phyloP scores from a whole-genome alignment of 2,113 vertebrate genomes.

The Mesocricetus auratus region DNA sequence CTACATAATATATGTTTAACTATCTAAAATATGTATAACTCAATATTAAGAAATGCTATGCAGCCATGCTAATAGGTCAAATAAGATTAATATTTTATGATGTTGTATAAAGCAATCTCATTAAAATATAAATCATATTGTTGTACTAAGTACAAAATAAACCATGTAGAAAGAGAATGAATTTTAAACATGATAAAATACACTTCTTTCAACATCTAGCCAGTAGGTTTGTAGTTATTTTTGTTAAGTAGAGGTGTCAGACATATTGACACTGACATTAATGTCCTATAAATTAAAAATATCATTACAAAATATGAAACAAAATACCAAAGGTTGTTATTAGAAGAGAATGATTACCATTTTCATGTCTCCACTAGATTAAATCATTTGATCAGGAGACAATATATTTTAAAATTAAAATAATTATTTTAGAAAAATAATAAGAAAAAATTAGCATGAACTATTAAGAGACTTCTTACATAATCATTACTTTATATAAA shows the following conservation, averaged over 20 bases:
- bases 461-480: not conserved
- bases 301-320: slow-evolving; percentile 22
- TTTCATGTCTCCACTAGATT: not conserved
- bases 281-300: slow-evolving; percentile 41
- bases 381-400: not conserved
- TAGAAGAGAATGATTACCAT: not conserved
- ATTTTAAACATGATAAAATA: slow-evolving; percentile 40
- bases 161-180: slow-evolving; percentile 4
- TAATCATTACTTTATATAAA: not conserved
- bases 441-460: slow-evolving; percentile 35
- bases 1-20: not conserved
- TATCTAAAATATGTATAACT: slow-evolving; percentile 9
- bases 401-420: not conserved
- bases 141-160: not conserved
- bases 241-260: not conserved
- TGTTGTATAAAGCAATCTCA: slow-evolving; percentile 4
- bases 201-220: not conserved
- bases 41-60: slow-evolving; percentile 19
- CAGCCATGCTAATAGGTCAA: not conserved
- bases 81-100: slow-evolving; percentile 14
- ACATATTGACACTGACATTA: not conserved
- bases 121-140: slow-evolving; percentile 50
- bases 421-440: slow-evolving; percentile 20
- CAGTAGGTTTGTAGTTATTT: slow-evolving; percentile 44
- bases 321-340: slow-evolving; percentile 2